phyloP scores from a whole-genome alignment of 2,113 vertebrate genomes.

The Bos taurus region ARS-UCD2.0 NC_037350.1:34123001-34123500 shows the following conservation, averaged over 20 bases:
- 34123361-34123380: not conserved
- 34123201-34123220: not conserved
- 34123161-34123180: not conserved
- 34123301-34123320: not conserved
- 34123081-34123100: not conserved
- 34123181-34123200: not conserved
- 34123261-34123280: not conserved
- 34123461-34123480: not conserved
- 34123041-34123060: not conserved
- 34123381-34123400: not conserved
- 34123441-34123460: not conserved
- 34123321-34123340: not conserved
- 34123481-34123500: not conserved
- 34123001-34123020: not conserved
- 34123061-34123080: not conserved
- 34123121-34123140: not conserved
- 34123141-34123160: not conserved
- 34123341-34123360: not conserved
- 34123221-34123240: not conserved
- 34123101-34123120: not conserved
- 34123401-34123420: not conserved
- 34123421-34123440: not conserved
- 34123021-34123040: not conserved
- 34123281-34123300: not conserved
- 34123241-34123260: not conserved